phyloP scores from a whole-genome alignment of 2,797 vertebrate species.

The Remorina albescens region DNA sequence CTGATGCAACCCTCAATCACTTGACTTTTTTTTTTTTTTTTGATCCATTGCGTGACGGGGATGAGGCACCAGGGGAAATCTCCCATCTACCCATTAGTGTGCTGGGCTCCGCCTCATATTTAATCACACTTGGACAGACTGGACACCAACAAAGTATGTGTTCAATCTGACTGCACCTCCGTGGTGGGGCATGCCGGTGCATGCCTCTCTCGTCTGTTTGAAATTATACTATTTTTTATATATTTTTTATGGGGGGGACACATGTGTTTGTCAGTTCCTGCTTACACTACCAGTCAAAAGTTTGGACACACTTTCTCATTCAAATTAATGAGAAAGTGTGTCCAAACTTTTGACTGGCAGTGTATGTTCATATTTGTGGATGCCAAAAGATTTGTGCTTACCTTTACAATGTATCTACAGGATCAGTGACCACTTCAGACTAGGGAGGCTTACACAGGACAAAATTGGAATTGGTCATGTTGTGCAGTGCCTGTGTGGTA shows the following conservation, averaged over 20 bases:
- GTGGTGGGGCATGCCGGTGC: neutral
- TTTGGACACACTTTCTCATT: too few relatives aligned
- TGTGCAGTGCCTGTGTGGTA: slow-evolving; percentile 26
- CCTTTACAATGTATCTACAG: neutral
- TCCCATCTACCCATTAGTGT: slow-evolving; percentile 58
- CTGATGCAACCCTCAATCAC: slow-evolving; percentile 59
- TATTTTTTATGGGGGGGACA: neutral
- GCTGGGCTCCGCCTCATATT: slow-evolving; percentile 70
- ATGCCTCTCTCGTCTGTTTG: neutral
- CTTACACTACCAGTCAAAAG: too few relatives aligned
- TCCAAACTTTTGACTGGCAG: too few relatives aligned
- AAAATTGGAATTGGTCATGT: neutral
- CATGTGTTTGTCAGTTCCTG: neutral
- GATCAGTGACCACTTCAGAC: neutral
- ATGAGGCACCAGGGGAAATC: slow-evolving; percentile 66
- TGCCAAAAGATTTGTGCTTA: neutral
- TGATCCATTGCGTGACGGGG: slow-evolving; percentile 48
- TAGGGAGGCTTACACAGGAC: neutral
- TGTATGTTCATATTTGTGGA: neutral
- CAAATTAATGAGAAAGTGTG: too few relatives aligned
- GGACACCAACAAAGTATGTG: slow-evolving; percentile 41
- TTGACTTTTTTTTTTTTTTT: slow-evolving; percentile 54
- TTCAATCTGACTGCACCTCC: slow-evolving; percentile 16
- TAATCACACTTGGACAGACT: slow-evolving; percentile 66
- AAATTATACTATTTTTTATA: neutral